Evolutionary conservation across 2,888 invertebrate species (phyloP).

Genomic region (Steinernema scapterisci): DNA sequence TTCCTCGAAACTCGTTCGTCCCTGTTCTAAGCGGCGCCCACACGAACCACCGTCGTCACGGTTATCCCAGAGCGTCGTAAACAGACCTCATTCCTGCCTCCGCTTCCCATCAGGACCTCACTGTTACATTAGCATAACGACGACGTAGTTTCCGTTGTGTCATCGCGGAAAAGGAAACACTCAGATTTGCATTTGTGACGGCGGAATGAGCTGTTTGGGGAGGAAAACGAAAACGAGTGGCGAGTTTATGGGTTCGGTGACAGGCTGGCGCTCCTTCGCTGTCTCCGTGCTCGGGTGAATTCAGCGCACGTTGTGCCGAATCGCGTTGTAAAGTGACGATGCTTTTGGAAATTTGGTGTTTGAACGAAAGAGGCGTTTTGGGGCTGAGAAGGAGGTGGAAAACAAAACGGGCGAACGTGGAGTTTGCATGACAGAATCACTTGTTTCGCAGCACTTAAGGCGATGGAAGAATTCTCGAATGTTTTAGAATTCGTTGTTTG

Average conservation of each 20-base stretch:
- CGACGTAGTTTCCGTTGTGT: neutral
- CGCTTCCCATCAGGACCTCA: neutral
- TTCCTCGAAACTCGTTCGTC: too few species aligned
- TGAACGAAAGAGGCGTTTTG: neutral
- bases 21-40: too few species aligned
- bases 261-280: neutral
- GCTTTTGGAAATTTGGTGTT: conserved; percentile 21
- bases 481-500: too few species aligned
- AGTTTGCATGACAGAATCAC: neutral
- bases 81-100: neutral
- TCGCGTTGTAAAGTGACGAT: conserved; percentile 7
- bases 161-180: neutral
- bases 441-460: too few species aligned
- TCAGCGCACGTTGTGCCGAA: neutral
- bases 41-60: too few species aligned
- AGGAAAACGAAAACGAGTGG: neutral
- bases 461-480: too few species aligned
- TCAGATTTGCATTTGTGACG: neutral
- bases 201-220: neutral
- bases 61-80: too few species aligned
- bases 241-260: neutral
- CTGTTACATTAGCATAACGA: conserved; percentile 31
- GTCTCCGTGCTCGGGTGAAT: neutral
- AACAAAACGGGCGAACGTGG: too few species aligned
- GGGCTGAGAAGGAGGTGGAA: neutral